phyloP scores from a whole-genome alignment of 2,797 vertebrate genomes.

The Tamandua tetradactyla region DNA sequence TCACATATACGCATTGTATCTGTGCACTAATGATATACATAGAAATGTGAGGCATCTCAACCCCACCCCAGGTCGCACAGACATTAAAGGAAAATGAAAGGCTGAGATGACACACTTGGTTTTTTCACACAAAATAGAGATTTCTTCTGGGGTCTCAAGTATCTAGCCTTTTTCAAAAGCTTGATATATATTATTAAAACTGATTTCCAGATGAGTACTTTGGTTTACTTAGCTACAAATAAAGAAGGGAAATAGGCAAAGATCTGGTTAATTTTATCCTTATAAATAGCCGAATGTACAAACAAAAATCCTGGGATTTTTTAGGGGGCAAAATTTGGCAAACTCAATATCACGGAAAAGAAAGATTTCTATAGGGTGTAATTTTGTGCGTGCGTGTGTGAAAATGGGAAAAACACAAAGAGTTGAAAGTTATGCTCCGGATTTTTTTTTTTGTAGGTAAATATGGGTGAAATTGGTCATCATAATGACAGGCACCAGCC shows the following conservation, averaged over 20 bases:
- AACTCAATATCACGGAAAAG: not conserved
- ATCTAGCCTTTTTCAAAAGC: not conserved
- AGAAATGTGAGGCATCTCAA: not conserved
- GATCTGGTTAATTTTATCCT: not conserved
- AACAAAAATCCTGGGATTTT: not conserved
- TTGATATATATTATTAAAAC: not conserved
- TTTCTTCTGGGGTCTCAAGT: not conserved
- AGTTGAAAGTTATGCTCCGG: not conserved
- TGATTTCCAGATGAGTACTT: not conserved
- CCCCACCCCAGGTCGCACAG: not conserved
- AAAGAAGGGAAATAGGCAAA: not conserved
- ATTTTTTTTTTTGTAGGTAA: not conserved
- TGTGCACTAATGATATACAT: not conserved
- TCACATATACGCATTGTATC: not conserved
- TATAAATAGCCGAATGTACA: not conserved
- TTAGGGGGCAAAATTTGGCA: not conserved
- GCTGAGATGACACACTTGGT: not conserved
- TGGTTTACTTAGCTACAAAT: not conserved
- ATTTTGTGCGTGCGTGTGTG: not conserved
- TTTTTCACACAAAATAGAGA: not conserved
- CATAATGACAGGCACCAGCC: not conserved
- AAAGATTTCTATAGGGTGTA: not conserved
- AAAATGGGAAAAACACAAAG: not conserved
- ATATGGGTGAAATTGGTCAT: not conserved
- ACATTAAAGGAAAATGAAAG: not conserved